Conservation (phyloP, 2,797 vertebrate genomes). For the Poeciliopsis paucimaculata region DNA sequence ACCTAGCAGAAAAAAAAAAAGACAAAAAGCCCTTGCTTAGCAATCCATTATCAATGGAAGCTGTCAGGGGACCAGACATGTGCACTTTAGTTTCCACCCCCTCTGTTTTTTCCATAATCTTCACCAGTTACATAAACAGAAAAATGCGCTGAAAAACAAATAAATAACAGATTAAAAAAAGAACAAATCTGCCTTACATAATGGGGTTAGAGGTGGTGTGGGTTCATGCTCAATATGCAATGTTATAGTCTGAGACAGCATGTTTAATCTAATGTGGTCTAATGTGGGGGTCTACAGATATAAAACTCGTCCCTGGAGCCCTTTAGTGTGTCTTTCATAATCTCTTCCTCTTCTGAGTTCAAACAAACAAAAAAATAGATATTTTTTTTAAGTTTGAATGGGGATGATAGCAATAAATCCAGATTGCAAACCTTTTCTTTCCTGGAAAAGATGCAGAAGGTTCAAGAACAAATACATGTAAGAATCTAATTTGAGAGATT, state of each 20-base stretch:
- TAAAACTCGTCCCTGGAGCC: background rate
- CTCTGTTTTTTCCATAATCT: constrained; percentile 49
- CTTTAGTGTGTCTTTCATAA: background rate
- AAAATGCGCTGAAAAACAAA: constrained; percentile 59
- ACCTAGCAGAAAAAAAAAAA: background rate
- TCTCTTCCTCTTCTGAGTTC: background rate
- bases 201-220: constrained; percentile 49
- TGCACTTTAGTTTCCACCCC: constrained; percentile 45
- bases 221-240: constrained; percentile 31
- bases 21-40: constrained; percentile 19
- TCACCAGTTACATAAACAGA: constrained; percentile 69
- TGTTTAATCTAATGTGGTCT: constrained; percentile 12
- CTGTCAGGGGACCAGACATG: constrained; percentile 40
- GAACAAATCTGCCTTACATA: constrained; percentile 51
- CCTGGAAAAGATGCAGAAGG: constrained; percentile 7
- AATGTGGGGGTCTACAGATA: background rate
- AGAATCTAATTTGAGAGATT: constrained; percentile 24
- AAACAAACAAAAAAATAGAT: background rate
- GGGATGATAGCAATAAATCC: background rate
- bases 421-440: constrained; percentile 4
- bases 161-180: constrained; percentile 53
- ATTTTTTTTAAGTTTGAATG: background rate
- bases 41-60: constrained; percentile 37
- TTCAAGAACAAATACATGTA: constrained; percentile 8
- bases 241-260: constrained; percentile 9